Conservation (phyloP, 2,797 vertebrate genomes). For the Phoebastria nigripes region DNA sequence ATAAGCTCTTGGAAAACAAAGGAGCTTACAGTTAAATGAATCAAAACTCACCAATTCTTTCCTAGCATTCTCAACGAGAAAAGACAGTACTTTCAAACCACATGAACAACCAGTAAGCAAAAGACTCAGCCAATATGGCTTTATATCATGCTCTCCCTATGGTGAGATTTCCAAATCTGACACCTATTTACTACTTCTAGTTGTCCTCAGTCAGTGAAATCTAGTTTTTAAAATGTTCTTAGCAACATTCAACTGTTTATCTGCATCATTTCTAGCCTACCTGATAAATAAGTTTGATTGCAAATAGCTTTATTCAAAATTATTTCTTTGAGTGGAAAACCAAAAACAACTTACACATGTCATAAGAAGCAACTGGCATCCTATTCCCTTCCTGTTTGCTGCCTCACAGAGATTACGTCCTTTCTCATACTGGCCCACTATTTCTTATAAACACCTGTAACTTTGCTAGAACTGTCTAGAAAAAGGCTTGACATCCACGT, state of each 20-base stretch:
- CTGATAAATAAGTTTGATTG: neutral
- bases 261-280: neutral
- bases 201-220: neutral
- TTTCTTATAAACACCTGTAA: neutral
- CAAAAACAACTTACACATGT: neutral
- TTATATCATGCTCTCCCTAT: neutral
- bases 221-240: neutral
- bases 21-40: neutral
- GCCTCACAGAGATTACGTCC: neutral
- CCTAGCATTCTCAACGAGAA: neutral
- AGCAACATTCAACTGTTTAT: neutral
- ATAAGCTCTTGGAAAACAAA: neutral
- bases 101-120: neutral
- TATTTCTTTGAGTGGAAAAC: neutral
- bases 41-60: neutral
- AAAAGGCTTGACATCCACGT: neutral
- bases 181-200: neutral
- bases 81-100: neutral
- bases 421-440: neutral
- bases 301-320: neutral
- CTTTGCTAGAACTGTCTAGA: neutral
- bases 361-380: neutral
- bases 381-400: neutral
- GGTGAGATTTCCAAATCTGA: neutral
- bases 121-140: neutral